Evolutionary conservation across 2,113 vertebrate genomes (phyloP).

Genomic region (Dasyornis broadbenti): DNA sequence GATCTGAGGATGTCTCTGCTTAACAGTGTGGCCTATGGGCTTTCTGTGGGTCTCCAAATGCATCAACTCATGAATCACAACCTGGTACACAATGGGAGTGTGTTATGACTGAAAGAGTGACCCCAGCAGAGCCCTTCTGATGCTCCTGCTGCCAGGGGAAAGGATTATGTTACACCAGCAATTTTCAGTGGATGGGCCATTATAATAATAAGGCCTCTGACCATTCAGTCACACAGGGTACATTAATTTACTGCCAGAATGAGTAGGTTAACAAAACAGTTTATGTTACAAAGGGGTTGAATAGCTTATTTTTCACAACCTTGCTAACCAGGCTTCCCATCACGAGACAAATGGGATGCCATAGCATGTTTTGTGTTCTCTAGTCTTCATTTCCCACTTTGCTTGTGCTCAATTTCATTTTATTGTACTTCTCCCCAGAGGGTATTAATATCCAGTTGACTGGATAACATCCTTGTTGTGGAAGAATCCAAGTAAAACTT

Average conservation of each 20-base stretch:
- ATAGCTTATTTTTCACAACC: neutral
- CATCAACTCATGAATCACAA: neutral
- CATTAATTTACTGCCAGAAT: conserved; percentile 13
- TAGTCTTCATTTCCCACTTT: neutral
- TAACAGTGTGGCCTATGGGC: neutral
- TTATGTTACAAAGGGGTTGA: neutral
- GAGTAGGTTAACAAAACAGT: neutral
- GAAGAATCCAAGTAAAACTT: neutral
- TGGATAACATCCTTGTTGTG: neutral
- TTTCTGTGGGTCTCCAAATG: neutral
- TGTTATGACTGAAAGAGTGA: neutral
- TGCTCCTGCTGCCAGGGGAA: neutral
- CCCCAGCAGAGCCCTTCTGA: neutral
- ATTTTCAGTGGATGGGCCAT: neutral
- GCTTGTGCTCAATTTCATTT: neutral
- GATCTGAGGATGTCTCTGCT: neutral
- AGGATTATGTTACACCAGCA: neutral
- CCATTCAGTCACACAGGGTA: neutral
- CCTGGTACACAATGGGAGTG: neutral
- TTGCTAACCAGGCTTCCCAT: neutral
- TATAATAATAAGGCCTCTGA: neutral
- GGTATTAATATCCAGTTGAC: neutral
- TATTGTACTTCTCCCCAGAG: neutral
- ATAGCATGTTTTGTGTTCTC: neutral
- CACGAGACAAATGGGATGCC: neutral